These are phyloP conservation scores for Pelobates fuscus DNA, from an alignment of 2,113 vertebrate genomes.

Conservation along the genomic window DNA sequence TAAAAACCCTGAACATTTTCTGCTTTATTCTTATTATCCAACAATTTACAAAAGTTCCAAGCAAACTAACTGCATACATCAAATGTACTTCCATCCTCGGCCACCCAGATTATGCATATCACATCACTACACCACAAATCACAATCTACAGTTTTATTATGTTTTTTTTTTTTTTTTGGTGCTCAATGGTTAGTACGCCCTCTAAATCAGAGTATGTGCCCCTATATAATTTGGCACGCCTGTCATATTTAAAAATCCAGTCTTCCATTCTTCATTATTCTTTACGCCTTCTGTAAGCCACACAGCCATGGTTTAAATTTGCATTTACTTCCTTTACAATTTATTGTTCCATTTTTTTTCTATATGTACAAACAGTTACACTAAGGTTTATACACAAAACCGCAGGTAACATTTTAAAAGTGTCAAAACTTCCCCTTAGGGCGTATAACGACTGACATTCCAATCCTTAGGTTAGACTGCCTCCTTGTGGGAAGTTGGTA, in stretches of 20 bases:
- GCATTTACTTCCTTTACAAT: conserved; percentile 12
- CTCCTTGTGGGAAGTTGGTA: conserved; percentile 10
- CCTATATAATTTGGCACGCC: too few species aligned
- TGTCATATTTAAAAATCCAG: not conserved
- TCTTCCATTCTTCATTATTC: not conserved
- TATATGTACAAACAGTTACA: conserved; percentile 48
- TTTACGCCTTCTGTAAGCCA: not conserved
- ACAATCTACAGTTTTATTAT: too few species aligned
- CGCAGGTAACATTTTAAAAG: conserved; percentile 46
- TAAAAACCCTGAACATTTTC: too few species aligned
- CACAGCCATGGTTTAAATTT: conserved; percentile 13
- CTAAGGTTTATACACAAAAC: conserved; percentile 45
- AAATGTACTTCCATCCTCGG: too few species aligned
- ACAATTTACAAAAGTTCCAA: too few species aligned
- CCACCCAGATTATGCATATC: too few species aligned
- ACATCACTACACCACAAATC: too few species aligned
- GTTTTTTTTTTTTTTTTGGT: too few species aligned
- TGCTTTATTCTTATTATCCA: too few species aligned
- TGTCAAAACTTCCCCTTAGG: conserved; percentile 45
- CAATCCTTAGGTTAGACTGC: conserved; percentile 25
- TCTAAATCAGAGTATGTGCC: too few species aligned
- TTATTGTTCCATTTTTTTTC: conserved; percentile 36
- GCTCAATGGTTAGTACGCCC: too few species aligned
- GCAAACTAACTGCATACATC: too few species aligned
- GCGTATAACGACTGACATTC: not conserved